Base-by-base conservation (phyloP, 1,140 invertebrate genomes). In the Papilio glaucus region DNA sequence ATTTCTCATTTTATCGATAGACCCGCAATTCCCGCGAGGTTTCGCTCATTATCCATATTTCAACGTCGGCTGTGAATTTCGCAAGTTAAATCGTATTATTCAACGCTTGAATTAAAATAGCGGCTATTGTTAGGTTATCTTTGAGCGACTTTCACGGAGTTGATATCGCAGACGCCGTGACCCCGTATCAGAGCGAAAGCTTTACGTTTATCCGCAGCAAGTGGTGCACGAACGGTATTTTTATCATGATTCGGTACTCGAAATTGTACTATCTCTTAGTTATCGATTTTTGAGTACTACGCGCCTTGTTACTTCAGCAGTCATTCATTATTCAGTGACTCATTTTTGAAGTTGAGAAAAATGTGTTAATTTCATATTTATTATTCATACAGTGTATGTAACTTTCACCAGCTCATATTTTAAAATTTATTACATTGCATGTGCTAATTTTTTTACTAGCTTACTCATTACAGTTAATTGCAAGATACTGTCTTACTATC, bases 1-100 rank as follows among this genome's bases (percentile, higher is more conserved):
- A 53, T 73, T 41, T 53, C 69, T 38, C 65, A 75, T 45, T 72
- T 72, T 76, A 79, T 76, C 81, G 74, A 76, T 80, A 74, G 76
- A 57, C 68, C 65, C 65, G 37, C 73, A 76, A 77, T 76, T 77
- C 75, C 77, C 81, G 72, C 33, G 74, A 73, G 71, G 71, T 91
- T 89, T 89, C 87, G 85, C 85, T 86, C 83, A 91, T 90, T 91
- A 85, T 89, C 89, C 80, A 71, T 65, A 75, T 75, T 81, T n/a
- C 24, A 18, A 69, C 26, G 26, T 53, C 26, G 45, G 24, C 45
- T 69, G 67, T 53, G 67, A 69, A 69, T 45, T 26, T 69, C 67
- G 42, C 26, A 69, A 53, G 13, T 69, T 12, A 49, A 69, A 53
- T 69, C 67, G 33, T 53, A 26, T 69, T 69, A 69, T 69, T 69